These are phyloP conservation scores for Helicorthomorpha holstii DNA, from an alignment of 1,140 invertebrate species.

Conservation along the genomic window DNA sequence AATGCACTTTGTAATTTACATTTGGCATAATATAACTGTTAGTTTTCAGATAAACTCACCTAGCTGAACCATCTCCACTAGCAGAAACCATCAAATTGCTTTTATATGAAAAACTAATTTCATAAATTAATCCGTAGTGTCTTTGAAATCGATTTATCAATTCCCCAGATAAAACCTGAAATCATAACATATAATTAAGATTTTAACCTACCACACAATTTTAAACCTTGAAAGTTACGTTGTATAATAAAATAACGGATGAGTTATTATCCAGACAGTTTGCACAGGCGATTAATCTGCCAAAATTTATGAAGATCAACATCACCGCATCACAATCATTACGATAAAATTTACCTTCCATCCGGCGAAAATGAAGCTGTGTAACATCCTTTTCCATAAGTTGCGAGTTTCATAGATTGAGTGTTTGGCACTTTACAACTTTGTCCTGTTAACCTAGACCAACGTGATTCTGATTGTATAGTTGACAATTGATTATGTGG, in stretches of 20 bases:
- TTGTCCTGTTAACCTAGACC: not conserved
- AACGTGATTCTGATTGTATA: not conserved
- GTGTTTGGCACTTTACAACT: not conserved
- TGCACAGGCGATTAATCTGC: not conserved
- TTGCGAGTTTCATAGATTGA: not conserved
- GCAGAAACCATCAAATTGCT: not conserved
- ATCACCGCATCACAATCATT: not conserved
- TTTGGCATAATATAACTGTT: too few species aligned
- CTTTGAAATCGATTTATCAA: not conserved
- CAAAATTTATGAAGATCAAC: not conserved
- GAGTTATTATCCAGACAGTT: not conserved
- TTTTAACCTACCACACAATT: not conserved
- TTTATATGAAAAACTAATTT: not conserved
- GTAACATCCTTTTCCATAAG: not conserved
- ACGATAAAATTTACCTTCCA: not conserved
- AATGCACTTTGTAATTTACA: not conserved
- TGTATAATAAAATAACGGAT: not conserved
- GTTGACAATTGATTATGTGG: too few species aligned
- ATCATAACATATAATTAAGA: too few species aligned
- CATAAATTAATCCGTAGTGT: not conserved
- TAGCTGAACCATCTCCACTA: not conserved
- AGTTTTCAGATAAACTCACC: not conserved
- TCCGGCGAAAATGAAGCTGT: not conserved
- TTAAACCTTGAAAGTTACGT: too few species aligned
- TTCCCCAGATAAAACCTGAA: not conserved